These are phyloP conservation scores for Tylochromis polylepis DNA, from an alignment of 2,113 vertebrate genomes.

Conservation along the genomic window DNA sequence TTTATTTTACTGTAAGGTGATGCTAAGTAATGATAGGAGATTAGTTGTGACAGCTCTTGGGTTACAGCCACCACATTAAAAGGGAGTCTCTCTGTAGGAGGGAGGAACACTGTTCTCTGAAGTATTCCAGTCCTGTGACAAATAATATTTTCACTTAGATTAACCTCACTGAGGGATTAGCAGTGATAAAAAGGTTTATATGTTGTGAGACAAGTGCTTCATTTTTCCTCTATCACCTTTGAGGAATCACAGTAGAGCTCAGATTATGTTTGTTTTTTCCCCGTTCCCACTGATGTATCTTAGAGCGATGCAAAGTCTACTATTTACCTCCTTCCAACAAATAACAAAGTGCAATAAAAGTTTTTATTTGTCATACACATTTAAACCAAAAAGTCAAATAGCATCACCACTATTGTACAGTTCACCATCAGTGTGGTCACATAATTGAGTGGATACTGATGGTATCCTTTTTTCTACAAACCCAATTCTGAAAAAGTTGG, in stretches of 20 bases:
- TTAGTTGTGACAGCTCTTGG: slow-evolving; percentile 46
- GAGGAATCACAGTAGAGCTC: background rate
- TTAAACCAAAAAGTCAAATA: no score
- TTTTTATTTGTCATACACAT: no score
- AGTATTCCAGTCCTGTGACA: background rate
- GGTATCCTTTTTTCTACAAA: background rate
- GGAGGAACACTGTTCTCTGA: background rate
- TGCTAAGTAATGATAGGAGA: slow-evolving; percentile 49
- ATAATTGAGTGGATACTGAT: background rate
- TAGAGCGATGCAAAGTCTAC: no score
- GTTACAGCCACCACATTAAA: slow-evolving; percentile 23
- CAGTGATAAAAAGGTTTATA: background rate
- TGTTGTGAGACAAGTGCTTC: background rate
- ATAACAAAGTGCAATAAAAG: background rate
- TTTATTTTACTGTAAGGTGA: slow-evolving; percentile 38
- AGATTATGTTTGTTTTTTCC: background rate
- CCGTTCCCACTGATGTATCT: background rate
- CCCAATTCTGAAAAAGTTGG: no score
- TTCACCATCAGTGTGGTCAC: background rate
- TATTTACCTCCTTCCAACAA: background rate
- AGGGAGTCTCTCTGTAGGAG: background rate
- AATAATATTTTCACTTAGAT: slow-evolving; percentile 9
- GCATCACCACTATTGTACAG: no score
- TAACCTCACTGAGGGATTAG: background rate
- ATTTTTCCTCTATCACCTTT: background rate